Evolutionary conservation across 92 coral and sea anemone genomes (phyloP), one percentile per base, ranked within the genome.

Genomic region (Diadumene lineata): DNA sequence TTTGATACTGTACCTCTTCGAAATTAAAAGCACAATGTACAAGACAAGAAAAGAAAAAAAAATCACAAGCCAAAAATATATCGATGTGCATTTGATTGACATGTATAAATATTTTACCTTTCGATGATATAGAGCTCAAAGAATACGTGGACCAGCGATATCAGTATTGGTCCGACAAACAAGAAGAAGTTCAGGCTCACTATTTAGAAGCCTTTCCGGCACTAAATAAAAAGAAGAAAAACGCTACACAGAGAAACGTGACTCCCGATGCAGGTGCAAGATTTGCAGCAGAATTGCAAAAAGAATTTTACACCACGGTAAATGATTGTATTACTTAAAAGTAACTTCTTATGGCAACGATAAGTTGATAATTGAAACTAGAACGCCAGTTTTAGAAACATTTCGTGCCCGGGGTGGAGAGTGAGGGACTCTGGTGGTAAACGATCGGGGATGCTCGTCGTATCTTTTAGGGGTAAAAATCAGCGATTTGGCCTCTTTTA

Each of bases 231-330:
- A 70, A 26, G 32, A 25, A 50, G n/a, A 70, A 70, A 26, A 32
- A 26, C 18, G 56, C 33, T 13, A 10, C 21, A 13, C 44, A 66
- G 38, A 43, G 13, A 4, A 43, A 43, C 0, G 18, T 23, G 24
- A 8, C 16, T 23, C 60, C 44, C 27, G 38, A 62, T 28, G 38
- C 1, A 28, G 38, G 62, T 27, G 62, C 75, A 2, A 50, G 31
- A 8, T 53, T 50, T 53, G 75, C 75, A 70, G 64, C 75, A 26
- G 62, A 70, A 34, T 7, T 70, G 1, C 75, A 70, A 50, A 70
- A 70, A 50, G 62, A 51, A 3, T 70, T 70, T 50, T 70, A 70
- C 31, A 70, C 43, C 0, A 21, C 26, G 75, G 75, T 53, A 16
- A 16, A 32, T 70, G 19, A 6, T 16, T 29, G 7, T 4, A 4